Conservation (phyloP, 2,888 invertebrate species). For the Clistopyga incitator region DNA sequence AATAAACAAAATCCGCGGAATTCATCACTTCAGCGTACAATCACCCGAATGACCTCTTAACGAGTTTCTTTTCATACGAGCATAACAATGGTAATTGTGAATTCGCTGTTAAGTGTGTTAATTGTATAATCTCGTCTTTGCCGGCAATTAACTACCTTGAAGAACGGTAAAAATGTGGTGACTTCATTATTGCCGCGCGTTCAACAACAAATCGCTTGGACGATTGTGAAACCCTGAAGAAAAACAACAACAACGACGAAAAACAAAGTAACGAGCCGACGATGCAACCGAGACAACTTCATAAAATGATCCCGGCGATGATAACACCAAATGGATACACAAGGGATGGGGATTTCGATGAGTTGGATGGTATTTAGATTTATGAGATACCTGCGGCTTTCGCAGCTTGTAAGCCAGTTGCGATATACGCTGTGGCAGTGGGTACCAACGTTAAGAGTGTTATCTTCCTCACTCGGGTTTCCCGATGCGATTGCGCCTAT, state of each 20-base stretch:
- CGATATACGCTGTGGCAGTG: conserved; percentile 26
- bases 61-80: background rate
- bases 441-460: conserved; percentile 34
- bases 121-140: background rate
- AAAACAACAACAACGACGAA: too few relatives aligned
- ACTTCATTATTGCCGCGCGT: background rate
- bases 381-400: conserved; percentile 58
- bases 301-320: conserved; percentile 42
- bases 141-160: background rate
- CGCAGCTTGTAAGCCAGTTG: conserved; percentile 32
- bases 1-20: too few relatives aligned
- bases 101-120: background rate
- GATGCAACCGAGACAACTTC: background rate
- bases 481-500: conserved; percentile 53
- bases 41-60: background rate
- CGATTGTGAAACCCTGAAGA: background rate
- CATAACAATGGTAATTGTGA: background rate
- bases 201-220: background rate
- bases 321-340: conserved; percentile 42
- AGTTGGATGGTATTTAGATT: conserved; percentile 56
- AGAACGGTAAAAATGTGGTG: background rate
- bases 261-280: background rate
- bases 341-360: conserved; percentile 33
- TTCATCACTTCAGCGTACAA: too few relatives aligned
- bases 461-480: conserved; percentile 57